Base-by-base conservation (phyloP, 2,113 vertebrate genomes). In the Cochlearius cochlearius region DNA sequence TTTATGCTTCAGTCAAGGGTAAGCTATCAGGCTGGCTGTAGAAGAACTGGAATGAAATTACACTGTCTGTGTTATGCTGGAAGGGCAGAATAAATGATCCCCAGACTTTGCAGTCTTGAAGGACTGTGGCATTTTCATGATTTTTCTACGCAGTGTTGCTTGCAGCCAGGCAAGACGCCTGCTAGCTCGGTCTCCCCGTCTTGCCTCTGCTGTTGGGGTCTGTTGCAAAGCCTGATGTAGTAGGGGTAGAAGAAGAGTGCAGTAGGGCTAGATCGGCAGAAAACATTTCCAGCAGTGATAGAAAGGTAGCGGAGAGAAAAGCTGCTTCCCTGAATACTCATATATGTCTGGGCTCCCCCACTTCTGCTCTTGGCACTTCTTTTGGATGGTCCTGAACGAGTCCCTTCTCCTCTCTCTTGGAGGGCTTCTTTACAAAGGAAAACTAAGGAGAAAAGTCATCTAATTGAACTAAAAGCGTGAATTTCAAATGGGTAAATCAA, bases 31-130 rank as follows among this genome's bases (percentile, higher is more conserved):
- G 29, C 83, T 95, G 83, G 64, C 86, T 85, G 91, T 81, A 96
- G 69, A 94, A 89, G 88, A 91, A 95, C 79, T 75, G 45, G 77
- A 91, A 89, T 95, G 58, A 95, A 95, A 96, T 97, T 85, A 83
- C 72, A 36, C 66, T 90, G 78, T 73, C 88, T 66, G 52, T 84
- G 59, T 77, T 88, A 72, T 43, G 64, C 63, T 92, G 53, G 53
- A 87, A 91, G 86, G 77, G 43, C 69, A 90, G 79, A 90, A 96
- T 86, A 92, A 92, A 94, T 72, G 86, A 75, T 92, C 34, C 23
- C 34, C 56, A 78, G 77, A 27, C 73, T 78, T 41, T 67, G 27
- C 27, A 43, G 52, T 72, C 84, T 71, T 2, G 2, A 87, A 94
- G 47, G n/a, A 55, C 76, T 72, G 21, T 67, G 88, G 32, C 73